These are phyloP conservation scores for Myotis pilosus DNA, from an alignment of 2,797 vertebrate species.

Conservation along the genomic window DNA sequence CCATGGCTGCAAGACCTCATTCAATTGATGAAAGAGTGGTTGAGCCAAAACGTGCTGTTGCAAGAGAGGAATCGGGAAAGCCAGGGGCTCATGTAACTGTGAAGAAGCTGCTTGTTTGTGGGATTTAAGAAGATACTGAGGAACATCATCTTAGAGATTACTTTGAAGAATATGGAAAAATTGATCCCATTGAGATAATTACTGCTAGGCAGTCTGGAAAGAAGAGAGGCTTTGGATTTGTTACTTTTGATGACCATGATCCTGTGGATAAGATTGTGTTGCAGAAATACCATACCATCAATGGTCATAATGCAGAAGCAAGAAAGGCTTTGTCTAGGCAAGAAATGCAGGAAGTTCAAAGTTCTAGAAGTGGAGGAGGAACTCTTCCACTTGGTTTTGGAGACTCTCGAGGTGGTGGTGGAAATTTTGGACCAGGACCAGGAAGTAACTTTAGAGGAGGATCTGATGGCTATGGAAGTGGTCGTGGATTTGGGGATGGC, in stretches of 20 bases:
- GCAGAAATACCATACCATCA: conserved; percentile 89
- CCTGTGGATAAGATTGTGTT: conserved; percentile 90
- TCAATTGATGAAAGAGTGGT: conserved; percentile 89
- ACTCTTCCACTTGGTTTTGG: conserved; percentile 80
- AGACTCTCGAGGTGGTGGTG: conserved; percentile 86
- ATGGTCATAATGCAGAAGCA: conserved; percentile 90
- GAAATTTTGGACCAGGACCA: conserved; percentile 87
- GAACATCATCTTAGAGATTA: conserved; percentile 89
- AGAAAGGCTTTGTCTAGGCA: conserved; percentile 89
- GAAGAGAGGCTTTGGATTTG: conserved; percentile 90
- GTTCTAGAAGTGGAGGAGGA: conserved; percentile 87
- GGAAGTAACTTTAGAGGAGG: conserved; percentile 89
- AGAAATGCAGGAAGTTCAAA: conserved; percentile 90
- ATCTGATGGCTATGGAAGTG: conserved; percentile 87
- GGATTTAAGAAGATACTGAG: conserved; percentile 89
- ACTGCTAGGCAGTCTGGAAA: conserved; percentile 89
- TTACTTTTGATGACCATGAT: conserved; percentile 90
- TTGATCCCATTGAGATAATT: conserved; percentile 88
- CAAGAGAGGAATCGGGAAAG: conserved; percentile 90
- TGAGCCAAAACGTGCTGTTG: conserved; percentile 88
- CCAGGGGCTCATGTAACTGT: conserved; percentile 89
- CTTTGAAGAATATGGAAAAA: conserved; percentile 88
- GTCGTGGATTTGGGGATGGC: conserved; percentile 88
- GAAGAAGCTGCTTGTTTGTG: conserved; percentile 89
- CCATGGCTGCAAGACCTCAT: conserved; percentile 89